phyloP scores from a whole-genome alignment of 2,797 vertebrate genomes.

The Anabacerthia variegaticeps region DNA sequence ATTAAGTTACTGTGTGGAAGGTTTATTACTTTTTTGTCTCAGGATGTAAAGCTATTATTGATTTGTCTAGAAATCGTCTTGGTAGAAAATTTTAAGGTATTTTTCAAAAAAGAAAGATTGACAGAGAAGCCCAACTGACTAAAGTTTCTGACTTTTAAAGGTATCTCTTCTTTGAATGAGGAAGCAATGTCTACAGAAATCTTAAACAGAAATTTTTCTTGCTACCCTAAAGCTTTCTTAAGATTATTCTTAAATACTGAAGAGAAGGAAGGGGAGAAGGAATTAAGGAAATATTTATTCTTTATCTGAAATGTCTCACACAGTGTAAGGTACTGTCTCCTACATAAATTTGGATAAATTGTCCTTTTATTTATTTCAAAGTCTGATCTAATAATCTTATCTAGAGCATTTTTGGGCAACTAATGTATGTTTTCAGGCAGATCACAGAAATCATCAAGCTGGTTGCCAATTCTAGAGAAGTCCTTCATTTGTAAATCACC shows the following conservation, averaged over 20 bases:
- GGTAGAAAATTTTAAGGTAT: not conserved
- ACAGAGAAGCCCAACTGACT: not conserved
- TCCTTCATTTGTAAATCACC: not conserved
- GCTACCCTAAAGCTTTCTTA: not conserved
- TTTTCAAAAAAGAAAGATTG: not conserved
- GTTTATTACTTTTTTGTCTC: not conserved
- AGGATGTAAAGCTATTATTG: not conserved
- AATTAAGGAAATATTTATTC: not conserved
- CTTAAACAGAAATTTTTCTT: not conserved
- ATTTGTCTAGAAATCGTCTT: not conserved
- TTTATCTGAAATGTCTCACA: not conserved
- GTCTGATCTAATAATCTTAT: not conserved
- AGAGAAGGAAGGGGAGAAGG: not conserved
- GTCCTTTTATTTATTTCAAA: not conserved
- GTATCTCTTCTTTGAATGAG: not conserved
- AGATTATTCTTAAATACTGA: not conserved
- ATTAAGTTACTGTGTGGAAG: not conserved
- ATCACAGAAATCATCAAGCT: not conserved
- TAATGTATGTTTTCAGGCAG: not conserved
- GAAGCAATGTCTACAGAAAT: not conserved
- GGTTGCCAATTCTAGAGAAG: not conserved
- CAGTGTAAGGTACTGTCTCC: not conserved
- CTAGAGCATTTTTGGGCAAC: not conserved
- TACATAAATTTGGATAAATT: not conserved
- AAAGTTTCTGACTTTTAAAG: not conserved